Evolutionary conservation across 2,113 vertebrate species (phyloP), one percentile per base, ranked within the genome.

Genomic region (Lipophrys pholis): DNA sequence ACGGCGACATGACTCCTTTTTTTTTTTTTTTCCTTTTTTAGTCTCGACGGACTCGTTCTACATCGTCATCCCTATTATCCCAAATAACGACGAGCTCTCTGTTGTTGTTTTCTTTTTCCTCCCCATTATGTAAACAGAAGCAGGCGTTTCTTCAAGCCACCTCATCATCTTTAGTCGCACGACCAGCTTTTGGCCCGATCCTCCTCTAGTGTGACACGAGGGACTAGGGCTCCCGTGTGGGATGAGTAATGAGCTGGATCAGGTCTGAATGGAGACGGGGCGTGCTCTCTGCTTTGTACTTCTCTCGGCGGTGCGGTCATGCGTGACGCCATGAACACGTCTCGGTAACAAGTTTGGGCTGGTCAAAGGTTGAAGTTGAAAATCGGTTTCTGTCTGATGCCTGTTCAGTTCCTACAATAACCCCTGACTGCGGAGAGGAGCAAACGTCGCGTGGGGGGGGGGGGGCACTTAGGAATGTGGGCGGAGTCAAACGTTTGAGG

Each of bases 171-270:
- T 53, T 76, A 55, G 51, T 50, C 17, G 48, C 62, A 41, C 15
- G 43, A 71, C 50, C 6, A 6, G 76, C 62, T 89, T 81, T 76
- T 43, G 42, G 41, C 39, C 70, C 71, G 63, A 70, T 54, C 80
- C 64, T 9, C 40, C 8, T 73, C 2, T 43, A 42, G 43, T 6
- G 15, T 39, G n/a, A 41, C 35, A 30, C 11, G 51, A 21, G 12
- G 14, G 56, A 30, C 6, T 38, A 52, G 1, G 54, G 17, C 67
- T 62, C 1, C 5, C 15, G 21, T 15, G 55, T 59, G 42, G 1
- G 63, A 56, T 53, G 52, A 38, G 74, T 38, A 70, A 81, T 0
- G n/a, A 49, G 6, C 54, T 63, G 58, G 67, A 68, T 52, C 12
- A 59, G 30, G 53, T 49, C 14, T n/a, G 39, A 58, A 3, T 48